Evolutionary conservation across 2,797 vertebrate genomes (phyloP).

Genomic region (Pseudochirops corinnae): DNA sequence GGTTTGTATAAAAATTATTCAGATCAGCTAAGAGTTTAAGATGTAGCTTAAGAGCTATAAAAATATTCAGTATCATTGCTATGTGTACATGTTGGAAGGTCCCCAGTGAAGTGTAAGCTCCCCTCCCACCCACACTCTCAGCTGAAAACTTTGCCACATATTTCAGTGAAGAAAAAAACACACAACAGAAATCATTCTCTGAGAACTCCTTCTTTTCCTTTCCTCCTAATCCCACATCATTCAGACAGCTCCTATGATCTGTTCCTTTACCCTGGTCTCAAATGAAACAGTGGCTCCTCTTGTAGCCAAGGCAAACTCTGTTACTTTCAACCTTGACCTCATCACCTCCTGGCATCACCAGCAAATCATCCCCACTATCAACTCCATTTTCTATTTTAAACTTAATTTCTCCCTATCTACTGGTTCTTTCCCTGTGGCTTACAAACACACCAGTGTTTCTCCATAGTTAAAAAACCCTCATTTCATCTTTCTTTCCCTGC

Average conservation of each 20-base stretch:
- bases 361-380: neutral
- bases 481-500: neutral
- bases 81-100: neutral
- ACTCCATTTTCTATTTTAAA: neutral
- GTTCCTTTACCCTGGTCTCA: neutral
- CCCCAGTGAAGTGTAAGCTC: neutral
- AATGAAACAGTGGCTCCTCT: neutral
- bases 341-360: neutral
- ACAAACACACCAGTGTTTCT: neutral
- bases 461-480: neutral
- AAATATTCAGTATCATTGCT: neutral
- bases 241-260: neutral
- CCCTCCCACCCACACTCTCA: neutral
- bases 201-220: neutral
- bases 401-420: neutral
- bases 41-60: neutral
- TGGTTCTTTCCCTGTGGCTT: neutral
- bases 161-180: neutral
- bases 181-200: neutral
- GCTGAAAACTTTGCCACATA: neutral
- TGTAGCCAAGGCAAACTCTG: neutral
- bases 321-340: neutral
- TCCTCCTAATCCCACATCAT: neutral
- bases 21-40: neutral
- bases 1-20: neutral